Evolutionary conservation across 2,888 invertebrate genomes (phyloP).

Genomic region (Teinopalpus imperialis): DNA sequence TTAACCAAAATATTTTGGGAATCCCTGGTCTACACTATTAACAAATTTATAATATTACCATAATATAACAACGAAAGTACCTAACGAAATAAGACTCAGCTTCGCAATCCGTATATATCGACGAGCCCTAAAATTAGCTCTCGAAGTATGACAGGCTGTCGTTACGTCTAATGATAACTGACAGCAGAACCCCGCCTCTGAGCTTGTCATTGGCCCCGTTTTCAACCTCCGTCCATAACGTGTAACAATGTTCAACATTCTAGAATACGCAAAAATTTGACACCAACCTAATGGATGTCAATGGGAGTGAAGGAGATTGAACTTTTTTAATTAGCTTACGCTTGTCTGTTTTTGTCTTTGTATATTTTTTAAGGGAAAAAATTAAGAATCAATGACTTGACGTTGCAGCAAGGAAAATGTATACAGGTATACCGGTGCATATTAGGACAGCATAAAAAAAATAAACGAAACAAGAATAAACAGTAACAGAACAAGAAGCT

Average conservation of each 20-base stretch:
- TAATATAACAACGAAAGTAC: background rate
- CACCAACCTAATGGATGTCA: constrained; percentile 21
- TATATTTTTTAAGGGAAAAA: too few relatives aligned
- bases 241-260: constrained; percentile 39
- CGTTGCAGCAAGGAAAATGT: too few relatives aligned
- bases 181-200: constrained; percentile 33
- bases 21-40: background rate
- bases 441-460: too few relatives aligned
- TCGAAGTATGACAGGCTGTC: constrained; percentile 24
- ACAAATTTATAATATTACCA: background rate
- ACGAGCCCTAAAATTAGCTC: constrained; percentile 18
- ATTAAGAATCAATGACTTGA: too few relatives aligned
- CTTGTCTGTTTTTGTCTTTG: too few relatives aligned
- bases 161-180: constrained; percentile 28
- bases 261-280: constrained; percentile 22
- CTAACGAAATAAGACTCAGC: background rate
- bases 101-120: background rate
- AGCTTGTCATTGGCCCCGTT: constrained; percentile 54
- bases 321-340: constrained; percentile 7
- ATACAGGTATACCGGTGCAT: too few relatives aligned
- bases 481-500: too few relatives aligned
- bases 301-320: constrained; percentile 2
- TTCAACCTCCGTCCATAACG: constrained; percentile 45
- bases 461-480: too few relatives aligned
- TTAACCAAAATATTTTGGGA: too few relatives aligned